Base-by-base conservation (phyloP, 1,140 invertebrate species). In the Cylas formicarius region DNA sequence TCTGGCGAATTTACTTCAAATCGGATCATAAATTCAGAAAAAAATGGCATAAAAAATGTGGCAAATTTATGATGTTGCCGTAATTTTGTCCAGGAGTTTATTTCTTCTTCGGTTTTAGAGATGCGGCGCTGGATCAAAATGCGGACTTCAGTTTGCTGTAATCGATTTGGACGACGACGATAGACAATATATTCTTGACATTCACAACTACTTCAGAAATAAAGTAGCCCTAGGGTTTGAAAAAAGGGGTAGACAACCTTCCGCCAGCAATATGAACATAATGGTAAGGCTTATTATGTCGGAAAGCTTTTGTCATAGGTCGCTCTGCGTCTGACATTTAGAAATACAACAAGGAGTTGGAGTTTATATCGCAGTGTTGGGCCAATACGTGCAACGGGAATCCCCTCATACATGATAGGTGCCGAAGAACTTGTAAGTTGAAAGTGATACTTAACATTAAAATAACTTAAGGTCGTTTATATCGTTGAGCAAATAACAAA, bases 341-440 rank as follows among this genome's bases (percentile, higher is more conserved):
- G 72, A 67, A 57, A 28, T 80, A 78, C 74, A 72, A 79, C 57
- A 68, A 71, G 17, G 73, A 79, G 55, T 60, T 81, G 10, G 76
- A 77, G 16, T 58, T 51, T 16, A 67, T 79, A 33, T 76, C 78
- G 2, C 71, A 74, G 52, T 69, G 72, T 52, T 78, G 77, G 72
- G 75, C 74, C 4, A 69, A 77, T 35, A 42, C 53, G 10, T 63
- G 61, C 31, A 49, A 61, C 27, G 56, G 57, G 29, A 57, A 52
- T 32, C 56, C 60, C 5, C 34, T 62, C 16, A 42, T 43, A 7
- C 60, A 62, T 26, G 60, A 62, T 31, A 33, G 24, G 4, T 60
- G 58, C 21, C 21, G 60, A 53, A 40, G 57, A 43, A 60, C 60
- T 22, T 49, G 58, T 58, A 54, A 53, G 37, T 43, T 17, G 14